phyloP scores from a whole-genome alignment of 1,140 invertebrate genomes.

The Aphelinus atriplicis region DNA sequence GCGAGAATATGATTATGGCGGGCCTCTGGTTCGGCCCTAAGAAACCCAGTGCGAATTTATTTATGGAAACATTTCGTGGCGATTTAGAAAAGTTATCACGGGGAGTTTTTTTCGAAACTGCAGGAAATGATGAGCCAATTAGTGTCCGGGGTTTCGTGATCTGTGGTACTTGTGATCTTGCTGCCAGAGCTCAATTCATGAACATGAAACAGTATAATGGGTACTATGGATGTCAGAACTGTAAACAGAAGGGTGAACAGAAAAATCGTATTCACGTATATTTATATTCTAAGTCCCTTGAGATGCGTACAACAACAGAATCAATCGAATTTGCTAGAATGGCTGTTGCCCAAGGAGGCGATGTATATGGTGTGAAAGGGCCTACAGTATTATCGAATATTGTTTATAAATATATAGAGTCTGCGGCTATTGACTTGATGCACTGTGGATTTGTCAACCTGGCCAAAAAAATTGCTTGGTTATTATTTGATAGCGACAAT shows the following conservation, averaged over 20 bases:
- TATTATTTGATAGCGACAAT: slow-evolving; percentile 27
- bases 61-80: slow-evolving; percentile 7
- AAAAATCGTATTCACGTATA: background rate
- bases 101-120: background rate
- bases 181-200: background rate
- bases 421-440: slow-evolving; percentile 40
- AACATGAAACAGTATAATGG: slow-evolving; percentile 2
- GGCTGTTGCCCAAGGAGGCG: background rate
- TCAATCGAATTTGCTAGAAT: background rate
- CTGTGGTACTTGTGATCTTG: background rate
- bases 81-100: background rate
- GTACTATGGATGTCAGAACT: background rate
- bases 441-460: slow-evolving; percentile 39
- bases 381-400: slow-evolving; percentile 12
- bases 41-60: slow-evolving; percentile 30
- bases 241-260: background rate
- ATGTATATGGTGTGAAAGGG: slow-evolving; percentile 21
- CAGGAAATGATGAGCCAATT: no score
- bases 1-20: slow-evolving; percentile 31
- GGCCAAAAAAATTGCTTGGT: slow-evolving; percentile 16
- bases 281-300: background rate
- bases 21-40: slow-evolving; percentile 26
- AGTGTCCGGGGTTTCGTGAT: background rate
- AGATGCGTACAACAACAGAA: slow-evolving; percentile 11
- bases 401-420: slow-evolving; percentile 21